phyloP scores from a whole-genome alignment of 2,888 invertebrate species.

The Tuberolachnus salignus region DNA sequence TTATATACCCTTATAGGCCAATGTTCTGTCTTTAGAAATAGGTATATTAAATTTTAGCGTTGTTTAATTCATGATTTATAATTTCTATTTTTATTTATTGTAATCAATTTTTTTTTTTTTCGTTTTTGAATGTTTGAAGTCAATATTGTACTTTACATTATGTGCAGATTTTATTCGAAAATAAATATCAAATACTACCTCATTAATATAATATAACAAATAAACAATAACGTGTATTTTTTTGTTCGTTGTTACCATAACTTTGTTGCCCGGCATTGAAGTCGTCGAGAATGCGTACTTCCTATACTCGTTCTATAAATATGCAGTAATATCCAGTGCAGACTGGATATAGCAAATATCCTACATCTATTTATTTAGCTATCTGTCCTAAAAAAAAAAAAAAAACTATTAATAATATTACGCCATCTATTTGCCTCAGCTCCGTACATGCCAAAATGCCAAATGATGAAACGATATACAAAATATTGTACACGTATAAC shows the following conservation, averaged over 20 bases:
- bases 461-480: too few relatives aligned
- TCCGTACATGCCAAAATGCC: too few relatives aligned
- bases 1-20: constrained; percentile 37
- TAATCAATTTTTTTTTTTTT: constrained; percentile 34
- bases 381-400: too few relatives aligned
- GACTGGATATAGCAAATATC: too few relatives aligned
- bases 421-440: too few relatives aligned
- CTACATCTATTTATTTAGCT: too few relatives aligned
- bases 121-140: constrained; percentile 43
- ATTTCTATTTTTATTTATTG: constrained; percentile 30
- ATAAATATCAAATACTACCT: constrained; percentile 54
- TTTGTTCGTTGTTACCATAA: not conserved
- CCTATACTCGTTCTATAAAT: too few relatives aligned
- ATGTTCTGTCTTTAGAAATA: constrained; percentile 41
- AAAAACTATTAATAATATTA: too few relatives aligned
- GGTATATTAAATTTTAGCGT: constrained; percentile 30
- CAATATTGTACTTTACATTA: constrained; percentile 33
- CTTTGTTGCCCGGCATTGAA: constrained; percentile 25
- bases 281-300: not conserved
- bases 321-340: too few relatives aligned
- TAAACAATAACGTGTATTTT: not conserved
- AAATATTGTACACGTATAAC: too few relatives aligned
- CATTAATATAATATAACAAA: constrained; percentile 15
- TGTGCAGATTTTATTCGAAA: constrained; percentile 50
- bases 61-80: constrained; percentile 17